Evolutionary conservation across 1,140 invertebrate genomes (phyloP).

Genomic region (Popillia japonica): DNA sequence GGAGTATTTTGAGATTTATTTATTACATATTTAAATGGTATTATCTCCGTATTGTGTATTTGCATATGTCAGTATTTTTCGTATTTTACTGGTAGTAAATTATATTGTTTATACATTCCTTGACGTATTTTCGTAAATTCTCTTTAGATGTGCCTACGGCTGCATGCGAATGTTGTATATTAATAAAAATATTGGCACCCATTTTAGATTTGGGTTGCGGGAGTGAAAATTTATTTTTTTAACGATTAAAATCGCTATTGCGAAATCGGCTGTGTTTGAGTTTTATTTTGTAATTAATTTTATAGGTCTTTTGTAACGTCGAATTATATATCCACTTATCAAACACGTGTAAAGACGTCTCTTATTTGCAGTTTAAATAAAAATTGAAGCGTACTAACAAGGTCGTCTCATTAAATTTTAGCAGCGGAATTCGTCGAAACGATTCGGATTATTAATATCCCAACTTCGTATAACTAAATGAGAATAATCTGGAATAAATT

Average conservation of each 20-base stretch:
- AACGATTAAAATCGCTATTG: too few species aligned
- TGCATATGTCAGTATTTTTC: slow-evolving; percentile 25
- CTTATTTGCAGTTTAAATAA: slow-evolving; percentile 13
- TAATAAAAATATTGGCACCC: too few species aligned
- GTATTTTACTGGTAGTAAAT: slow-evolving; percentile 28
- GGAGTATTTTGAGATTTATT: background rate
- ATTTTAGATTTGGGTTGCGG: too few species aligned
- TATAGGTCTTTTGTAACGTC: background rate
- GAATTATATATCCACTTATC: background rate
- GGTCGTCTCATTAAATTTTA: background rate
- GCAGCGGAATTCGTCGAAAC: too few species aligned
- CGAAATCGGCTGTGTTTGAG: background rate
- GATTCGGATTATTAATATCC: too few species aligned
- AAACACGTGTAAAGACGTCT: slow-evolving; percentile 1
- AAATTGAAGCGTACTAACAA: background rate
- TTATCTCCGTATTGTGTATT: slow-evolving; percentile 8
- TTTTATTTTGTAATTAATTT: slow-evolving; percentile 18
- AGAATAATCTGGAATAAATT: too few species aligned
- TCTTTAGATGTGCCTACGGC: background rate
- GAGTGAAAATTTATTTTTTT: too few species aligned
- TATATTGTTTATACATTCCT: slow-evolving; percentile 17
- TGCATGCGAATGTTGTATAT: background rate
- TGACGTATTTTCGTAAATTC: slow-evolving; percentile 2
- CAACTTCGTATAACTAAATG: too few species aligned
- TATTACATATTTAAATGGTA: slow-evolving; percentile 29